Conservation (phyloP, 2,113 vertebrate species). For the Nymphicus hollandicus region DNA sequence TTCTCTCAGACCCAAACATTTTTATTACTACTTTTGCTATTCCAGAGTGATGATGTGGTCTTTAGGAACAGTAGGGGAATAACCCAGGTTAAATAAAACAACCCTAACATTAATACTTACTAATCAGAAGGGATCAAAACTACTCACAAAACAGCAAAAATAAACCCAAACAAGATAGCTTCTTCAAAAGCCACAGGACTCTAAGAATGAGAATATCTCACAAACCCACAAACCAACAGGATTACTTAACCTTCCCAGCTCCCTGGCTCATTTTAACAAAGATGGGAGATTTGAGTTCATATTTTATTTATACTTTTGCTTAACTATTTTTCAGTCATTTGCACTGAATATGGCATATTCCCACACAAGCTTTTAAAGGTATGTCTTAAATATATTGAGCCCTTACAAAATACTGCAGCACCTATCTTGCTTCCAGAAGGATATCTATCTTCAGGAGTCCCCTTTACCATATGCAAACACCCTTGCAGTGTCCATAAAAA, state of each 20-base stretch:
- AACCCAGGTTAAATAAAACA: neutral
- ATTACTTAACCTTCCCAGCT: neutral
- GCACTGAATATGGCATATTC: neutral
- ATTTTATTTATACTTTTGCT: neutral
- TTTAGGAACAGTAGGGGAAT: neutral
- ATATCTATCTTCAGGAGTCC: neutral
- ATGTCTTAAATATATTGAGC: neutral
- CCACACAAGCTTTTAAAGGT: neutral
- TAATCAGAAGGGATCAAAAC: neutral
- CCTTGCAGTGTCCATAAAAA: neutral
- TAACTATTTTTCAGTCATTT: neutral
- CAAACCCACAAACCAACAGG: neutral
- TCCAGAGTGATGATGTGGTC: neutral
- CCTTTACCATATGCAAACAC: neutral
- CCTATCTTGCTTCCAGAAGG: neutral
- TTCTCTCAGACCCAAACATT: neutral
- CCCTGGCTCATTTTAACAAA: neutral
- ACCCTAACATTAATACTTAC: neutral
- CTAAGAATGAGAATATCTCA: neutral
- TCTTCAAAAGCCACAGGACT: neutral
- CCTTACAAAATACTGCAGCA: neutral
- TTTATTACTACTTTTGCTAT: neutral
- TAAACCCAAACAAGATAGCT: neutral
- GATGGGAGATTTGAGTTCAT: neutral
- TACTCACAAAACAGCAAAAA: neutral